Conservation (phyloP, 2,113 vertebrate genomes). For the Thoracochromis brauschi region DNA sequence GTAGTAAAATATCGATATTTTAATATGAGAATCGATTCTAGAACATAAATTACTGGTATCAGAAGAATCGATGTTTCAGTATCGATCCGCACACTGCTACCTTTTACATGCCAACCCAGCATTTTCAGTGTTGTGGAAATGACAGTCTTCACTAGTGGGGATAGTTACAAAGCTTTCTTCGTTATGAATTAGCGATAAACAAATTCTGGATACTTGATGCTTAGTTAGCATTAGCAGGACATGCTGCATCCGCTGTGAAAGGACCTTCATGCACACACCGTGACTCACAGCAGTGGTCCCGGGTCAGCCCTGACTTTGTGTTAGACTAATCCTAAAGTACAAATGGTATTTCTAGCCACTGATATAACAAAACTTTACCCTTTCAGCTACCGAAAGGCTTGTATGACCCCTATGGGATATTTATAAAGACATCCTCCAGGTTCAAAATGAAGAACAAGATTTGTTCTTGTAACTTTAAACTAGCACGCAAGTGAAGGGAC, state of each 20-base stretch:
- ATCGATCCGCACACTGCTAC: no score
- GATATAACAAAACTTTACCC: background rate
- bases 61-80: accelerated
- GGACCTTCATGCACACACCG: no score
- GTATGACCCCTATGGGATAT: background rate
- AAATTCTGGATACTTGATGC: no score
- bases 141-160: no score
- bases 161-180: no score
- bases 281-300: accelerated
- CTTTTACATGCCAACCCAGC: no score
- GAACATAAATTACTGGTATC: background rate
- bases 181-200: no score
- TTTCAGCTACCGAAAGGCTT: background rate
- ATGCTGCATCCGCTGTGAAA: no score
- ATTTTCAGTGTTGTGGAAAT: no score
- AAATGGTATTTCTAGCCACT: background rate
- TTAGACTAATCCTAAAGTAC: accelerated
- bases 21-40: background rate
- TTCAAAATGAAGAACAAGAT: background rate
- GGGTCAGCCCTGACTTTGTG: background rate
- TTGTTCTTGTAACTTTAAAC: background rate
- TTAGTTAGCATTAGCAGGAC: no score
- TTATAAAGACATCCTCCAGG: accelerated
- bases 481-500: background rate
- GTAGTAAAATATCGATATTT: accelerated